Evolutionary conservation across 2,888 invertebrate genomes (phyloP), one percentile per base, ranked within the genome.

Genomic region (Tupiocoris notatus): DNA sequence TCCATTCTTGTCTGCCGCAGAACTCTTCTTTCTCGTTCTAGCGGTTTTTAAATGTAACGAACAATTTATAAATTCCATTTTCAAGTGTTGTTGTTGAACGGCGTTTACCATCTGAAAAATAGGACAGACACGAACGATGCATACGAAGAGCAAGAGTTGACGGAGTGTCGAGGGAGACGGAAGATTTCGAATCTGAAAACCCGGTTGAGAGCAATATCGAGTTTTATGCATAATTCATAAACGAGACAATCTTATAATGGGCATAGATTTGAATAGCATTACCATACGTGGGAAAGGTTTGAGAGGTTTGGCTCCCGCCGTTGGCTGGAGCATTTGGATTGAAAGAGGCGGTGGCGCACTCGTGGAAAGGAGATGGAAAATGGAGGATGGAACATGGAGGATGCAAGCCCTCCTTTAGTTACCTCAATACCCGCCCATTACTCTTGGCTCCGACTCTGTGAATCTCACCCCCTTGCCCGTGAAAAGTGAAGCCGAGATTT

Each of bases 201-300:
- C 25, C 70, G n/a, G n/a, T n/a, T n/a, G n/a, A n/a, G n/a, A 25
- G 61, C 61, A 70, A 61, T 70, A 70, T 70, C 70, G 70, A 70
- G 61, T 57, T 67, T n/a, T 70, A 73, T 73, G 56, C 63, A 73
- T 73, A 73, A 73, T 73, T 63, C 73, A 73, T 73, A 62, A 63
- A 73, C 73, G 63, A 73, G 73, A 73, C 73, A 73, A 73, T 73
- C 73, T 73, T 73, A 73, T 73, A 73, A 73, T 73, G 73, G 73
- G 73, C 73, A 73, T 73, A 73, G 73, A 73, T 73, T 73, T 73
- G 73, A 73, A 73, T 73, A 63, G 73, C 63, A 73, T 73, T 73
- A 63, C 63, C 73, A 73, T 73, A 24, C 63, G 58, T 21, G 63
- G 18, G 57, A 39, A 70, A 17, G 70, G 24, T 58, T 25, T 70